These are phyloP conservation scores for Dromococcyx pavoninus DNA, from an alignment of 2,797 vertebrate genomes.

Conservation along the genomic window DNA sequence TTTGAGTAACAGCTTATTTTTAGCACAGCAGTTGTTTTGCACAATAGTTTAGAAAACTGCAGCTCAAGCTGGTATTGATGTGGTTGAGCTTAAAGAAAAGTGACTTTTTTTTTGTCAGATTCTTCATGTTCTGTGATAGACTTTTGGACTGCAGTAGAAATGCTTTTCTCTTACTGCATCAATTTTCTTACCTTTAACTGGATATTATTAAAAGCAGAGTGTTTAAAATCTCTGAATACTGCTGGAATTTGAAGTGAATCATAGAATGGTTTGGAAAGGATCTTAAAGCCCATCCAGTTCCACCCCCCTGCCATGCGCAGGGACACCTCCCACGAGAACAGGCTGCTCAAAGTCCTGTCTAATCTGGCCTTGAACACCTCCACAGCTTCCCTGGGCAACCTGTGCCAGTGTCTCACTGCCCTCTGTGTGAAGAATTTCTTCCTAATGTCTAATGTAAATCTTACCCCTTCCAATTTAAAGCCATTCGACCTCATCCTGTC, in stretches of 20 bases:
- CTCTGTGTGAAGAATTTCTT: too few relatives aligned
- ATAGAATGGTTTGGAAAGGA: too few relatives aligned
- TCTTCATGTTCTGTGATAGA: neutral
- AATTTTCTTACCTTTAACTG: neutral
- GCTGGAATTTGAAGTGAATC: neutral
- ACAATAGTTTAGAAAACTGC: neutral
- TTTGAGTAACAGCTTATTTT: conserved; percentile 45
- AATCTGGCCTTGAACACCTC: too few relatives aligned
- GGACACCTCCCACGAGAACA: too few relatives aligned
- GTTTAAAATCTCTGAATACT: neutral
- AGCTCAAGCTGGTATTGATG: neutral
- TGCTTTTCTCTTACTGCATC: neutral
- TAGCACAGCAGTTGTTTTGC: conserved; percentile 21
- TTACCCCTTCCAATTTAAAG: too few relatives aligned
- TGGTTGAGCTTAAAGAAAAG: neutral
- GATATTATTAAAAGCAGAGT: neutral
- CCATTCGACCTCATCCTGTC: too few relatives aligned
- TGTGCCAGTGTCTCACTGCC: too few relatives aligned
- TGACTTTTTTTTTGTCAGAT: neutral
- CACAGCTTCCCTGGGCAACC: too few relatives aligned
- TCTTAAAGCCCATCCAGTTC: too few relatives aligned
- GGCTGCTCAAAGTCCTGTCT: too few relatives aligned
- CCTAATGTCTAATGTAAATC: too few relatives aligned
- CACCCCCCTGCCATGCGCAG: too few relatives aligned
- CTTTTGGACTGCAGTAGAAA: neutral